phyloP scores from a whole-genome alignment of 2,888 invertebrate species.

The Drosophila melanosoma region DNA sequence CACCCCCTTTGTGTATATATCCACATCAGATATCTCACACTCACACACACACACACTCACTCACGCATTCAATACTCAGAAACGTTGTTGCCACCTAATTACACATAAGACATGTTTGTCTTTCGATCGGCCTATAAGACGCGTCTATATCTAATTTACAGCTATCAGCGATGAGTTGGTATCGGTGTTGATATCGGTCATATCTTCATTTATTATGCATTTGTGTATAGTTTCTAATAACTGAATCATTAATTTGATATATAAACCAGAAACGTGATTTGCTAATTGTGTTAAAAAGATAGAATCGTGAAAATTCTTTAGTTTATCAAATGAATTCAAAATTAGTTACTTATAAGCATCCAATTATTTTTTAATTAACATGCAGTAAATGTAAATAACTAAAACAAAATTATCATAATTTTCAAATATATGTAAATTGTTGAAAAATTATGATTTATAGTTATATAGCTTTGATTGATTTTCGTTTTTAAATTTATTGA shows the following conservation, averaged over 20 bases:
- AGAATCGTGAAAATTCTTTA: background rate
- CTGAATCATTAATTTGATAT: constrained; percentile 25
- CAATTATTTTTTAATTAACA: background rate
- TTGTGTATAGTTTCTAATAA: background rate
- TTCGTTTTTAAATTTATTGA: background rate
- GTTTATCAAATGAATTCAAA: background rate
- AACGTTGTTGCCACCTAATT: constrained; percentile 51
- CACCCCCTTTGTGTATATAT: background rate
- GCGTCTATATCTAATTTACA: constrained; percentile 8
- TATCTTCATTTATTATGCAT: constrained; percentile 2
- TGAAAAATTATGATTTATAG: background rate
- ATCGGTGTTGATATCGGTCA: background rate
- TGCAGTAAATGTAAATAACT: background rate
- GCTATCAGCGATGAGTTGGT: constrained; percentile 30
- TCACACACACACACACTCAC: constrained; percentile 4
- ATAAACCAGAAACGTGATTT: constrained; percentile 14
- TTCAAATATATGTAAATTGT: no score
- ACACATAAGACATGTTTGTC: constrained; percentile 48
- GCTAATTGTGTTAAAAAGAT: constrained; percentile 12
- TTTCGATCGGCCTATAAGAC: constrained; percentile 32
- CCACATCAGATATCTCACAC: constrained; percentile 30
- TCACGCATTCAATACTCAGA: constrained; percentile 15
- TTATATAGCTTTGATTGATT: background rate
- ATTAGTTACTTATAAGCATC: background rate
- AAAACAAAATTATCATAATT: background rate